These are phyloP conservation scores for Sorex maritimensis DNA, from an alignment of 2,797 vertebrate species.

Conservation along the genomic window DNA sequence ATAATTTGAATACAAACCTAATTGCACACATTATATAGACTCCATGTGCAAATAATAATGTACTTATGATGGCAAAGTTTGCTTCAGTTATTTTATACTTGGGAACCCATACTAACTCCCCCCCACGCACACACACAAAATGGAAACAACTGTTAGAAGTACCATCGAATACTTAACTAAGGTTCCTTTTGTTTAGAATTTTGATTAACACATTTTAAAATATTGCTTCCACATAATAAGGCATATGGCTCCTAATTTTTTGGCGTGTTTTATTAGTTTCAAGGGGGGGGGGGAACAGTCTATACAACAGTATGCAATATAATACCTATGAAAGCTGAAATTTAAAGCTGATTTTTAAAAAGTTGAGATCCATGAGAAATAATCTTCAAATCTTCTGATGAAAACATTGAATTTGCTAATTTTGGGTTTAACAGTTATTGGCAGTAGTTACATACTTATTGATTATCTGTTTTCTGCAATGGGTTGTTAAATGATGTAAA, in stretches of 20 bases:
- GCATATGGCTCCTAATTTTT: conserved; percentile 65
- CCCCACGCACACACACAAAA: conserved; percentile 69
- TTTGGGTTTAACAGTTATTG: not conserved
- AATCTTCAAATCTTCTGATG: not conserved
- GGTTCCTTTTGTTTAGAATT: conserved; percentile 76
- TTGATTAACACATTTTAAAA: conserved; percentile 74
- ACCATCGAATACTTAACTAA: conserved; percentile 77
- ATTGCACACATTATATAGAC: conserved; percentile 74
- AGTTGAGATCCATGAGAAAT: conserved; percentile 52
- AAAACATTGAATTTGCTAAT: not conserved
- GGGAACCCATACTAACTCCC: conserved; percentile 78
- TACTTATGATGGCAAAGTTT: conserved; percentile 87
- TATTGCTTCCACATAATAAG: conserved; percentile 75
- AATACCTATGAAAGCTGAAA: conserved; percentile 15
- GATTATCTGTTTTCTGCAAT: conserved; percentile 29
- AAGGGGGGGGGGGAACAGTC: conserved; percentile 19
- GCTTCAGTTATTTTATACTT: conserved; percentile 86
- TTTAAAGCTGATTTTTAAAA: conserved; percentile 32
- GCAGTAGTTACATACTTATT: not conserved
- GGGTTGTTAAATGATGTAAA: not conserved
- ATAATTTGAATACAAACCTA: conserved; percentile 81
- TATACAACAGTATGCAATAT: conserved; percentile 24
- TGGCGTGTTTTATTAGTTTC: conserved; percentile 72
- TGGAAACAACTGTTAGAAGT: conserved; percentile 84
- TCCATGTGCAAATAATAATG: conserved; percentile 89